Base-by-base conservation (phyloP, 2,888 invertebrate genomes). In the Cotesia congregata region DNA sequence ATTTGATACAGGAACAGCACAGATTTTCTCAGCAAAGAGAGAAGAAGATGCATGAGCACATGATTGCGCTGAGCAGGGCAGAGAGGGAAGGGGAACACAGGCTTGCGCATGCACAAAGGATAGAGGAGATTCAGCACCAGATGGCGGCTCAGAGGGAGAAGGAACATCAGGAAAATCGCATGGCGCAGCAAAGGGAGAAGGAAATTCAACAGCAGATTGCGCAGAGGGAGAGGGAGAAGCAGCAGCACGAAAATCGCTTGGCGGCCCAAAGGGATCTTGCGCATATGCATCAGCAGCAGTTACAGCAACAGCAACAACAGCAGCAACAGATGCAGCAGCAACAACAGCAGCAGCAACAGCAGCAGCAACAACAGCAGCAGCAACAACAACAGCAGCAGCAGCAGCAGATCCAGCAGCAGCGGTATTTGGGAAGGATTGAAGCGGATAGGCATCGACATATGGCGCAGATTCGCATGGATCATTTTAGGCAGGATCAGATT, bases 291-390 rank as follows among this genome's bases (percentile, higher is more conserved):
- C 82, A 30, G 75, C 88, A 86, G 78, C 91, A 88, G 67, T 84
- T 86, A 69, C 91, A 90, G 79, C 91, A 90, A 72, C 91, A 90
- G 77, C 90, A 88, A 61, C 90, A 89, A 69, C 85, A 85, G 64
- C 82, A 90, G 75, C 88, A 91, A 78, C 86, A 90, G 77, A 90
- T 90, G 67, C 87, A 90, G 78, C 90, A 91, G 80, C 90, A 90
- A 69, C 90, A 90, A 12, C 90, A 89, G 5, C 91, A 90, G 1
- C 87, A 90, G 77, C 90, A 90, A 39, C 88, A 89, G 6, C 90
- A 90, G 61, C 89, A 90, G 20, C 86, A 86, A 30, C 89, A 91
- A 81, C 91, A 17, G 1, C 17, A 92, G 78, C 83, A 17, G 1
- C 82, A 64, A 39, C 82, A 30, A 75, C 90, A 90, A 5, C 91